Base-by-base conservation (phyloP, 2,113 vertebrate genomes). In the Lophochroa leadbeateri region DNA sequence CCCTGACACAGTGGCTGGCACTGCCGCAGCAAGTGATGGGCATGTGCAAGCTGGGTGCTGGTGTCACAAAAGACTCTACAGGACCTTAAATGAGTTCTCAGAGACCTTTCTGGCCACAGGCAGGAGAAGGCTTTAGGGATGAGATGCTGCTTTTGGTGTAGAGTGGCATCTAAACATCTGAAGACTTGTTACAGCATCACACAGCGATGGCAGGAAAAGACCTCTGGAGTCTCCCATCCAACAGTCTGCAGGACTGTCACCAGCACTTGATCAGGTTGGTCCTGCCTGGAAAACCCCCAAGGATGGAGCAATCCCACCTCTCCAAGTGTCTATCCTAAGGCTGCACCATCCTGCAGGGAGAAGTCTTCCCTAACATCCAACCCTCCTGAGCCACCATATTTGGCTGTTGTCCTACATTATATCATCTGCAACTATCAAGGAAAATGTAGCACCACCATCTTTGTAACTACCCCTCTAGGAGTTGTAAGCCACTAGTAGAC, bases 11-110 rank as follows among this genome's bases (percentile, higher is more conserved):
- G 41, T 75, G 68, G 46, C 44, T 55, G 31, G 27, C 53, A 12
- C 35, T 17, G 68, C 29, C 46, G n/a, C 3, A 3, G 50, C 4
- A 25, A 82, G 31, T 8, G 14, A 35, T 0, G 0, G 20, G 17
- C n/a, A 68, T 0, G 1, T 7, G 44, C 20, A 37, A 50, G n/a
- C 47, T 58, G 57, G 29, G 44, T 64, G 19, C 43, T 80, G 33
- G 9, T 31, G 7, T 52, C 72, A 84, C 43, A 23, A 2, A 49
- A 58, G 20, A 13, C 17, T 37, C 55, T 28, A 33, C 19, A 86
- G 49, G 19, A 55, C n/a, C 33, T 75, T 52, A 58, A 2, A 44
- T 46, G 39, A 87, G 31, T 43, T 70, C 74, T 86, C 46, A 23
- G 55, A 78, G 50, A 70, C 25, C 9, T 6, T 80, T 81, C 64